phyloP scores from a whole-genome alignment of 2,113 vertebrate species.

The Phrynosoma platyrhinos region DNA sequence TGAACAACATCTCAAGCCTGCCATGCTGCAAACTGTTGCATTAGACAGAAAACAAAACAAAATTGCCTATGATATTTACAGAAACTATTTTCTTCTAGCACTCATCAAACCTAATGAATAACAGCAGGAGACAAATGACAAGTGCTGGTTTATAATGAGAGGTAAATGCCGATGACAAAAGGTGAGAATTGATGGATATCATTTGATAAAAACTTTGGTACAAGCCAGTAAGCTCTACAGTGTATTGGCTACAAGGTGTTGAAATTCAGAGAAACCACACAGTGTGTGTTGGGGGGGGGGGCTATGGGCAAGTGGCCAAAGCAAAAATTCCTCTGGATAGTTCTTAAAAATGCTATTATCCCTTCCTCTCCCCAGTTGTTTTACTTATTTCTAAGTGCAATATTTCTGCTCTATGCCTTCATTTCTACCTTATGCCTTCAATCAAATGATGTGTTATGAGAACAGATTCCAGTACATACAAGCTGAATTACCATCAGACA shows the following conservation, averaged over 20 bases:
- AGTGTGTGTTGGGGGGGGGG: not conserved
- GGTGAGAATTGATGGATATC: not conserved
- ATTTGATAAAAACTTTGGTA: constrained; percentile 1
- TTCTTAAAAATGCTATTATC: constrained; percentile 14
- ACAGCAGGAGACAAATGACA: not conserved
- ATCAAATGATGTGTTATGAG: not conserved
- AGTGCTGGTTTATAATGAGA: not conserved
- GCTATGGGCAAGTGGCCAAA: no score
- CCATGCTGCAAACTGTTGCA: not conserved
- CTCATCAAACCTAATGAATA: not conserved
- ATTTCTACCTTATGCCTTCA: not conserved
- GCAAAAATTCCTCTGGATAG: not conserved
- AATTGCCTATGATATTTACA: not conserved
- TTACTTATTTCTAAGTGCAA: not conserved
- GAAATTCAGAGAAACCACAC: not conserved
- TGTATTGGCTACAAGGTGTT: constrained; percentile 15
- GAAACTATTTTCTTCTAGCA: fast-evolving
- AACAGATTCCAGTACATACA: not conserved
- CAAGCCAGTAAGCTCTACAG: constrained; percentile 33
- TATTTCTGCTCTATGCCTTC: fast-evolving
- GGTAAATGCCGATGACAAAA: not conserved
- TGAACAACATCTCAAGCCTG: not conserved
- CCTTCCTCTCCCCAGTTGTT: constrained; percentile 10
- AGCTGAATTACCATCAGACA: fast-evolving
- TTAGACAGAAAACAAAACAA: not conserved